Percentiles rank a stretch among this genome's conserved stretches.
These are phyloP conservation scores for Petrolisthes cinctipes DNA, from an alignment of 2,888 invertebrate species.

Conservation along the genomic window DNA sequence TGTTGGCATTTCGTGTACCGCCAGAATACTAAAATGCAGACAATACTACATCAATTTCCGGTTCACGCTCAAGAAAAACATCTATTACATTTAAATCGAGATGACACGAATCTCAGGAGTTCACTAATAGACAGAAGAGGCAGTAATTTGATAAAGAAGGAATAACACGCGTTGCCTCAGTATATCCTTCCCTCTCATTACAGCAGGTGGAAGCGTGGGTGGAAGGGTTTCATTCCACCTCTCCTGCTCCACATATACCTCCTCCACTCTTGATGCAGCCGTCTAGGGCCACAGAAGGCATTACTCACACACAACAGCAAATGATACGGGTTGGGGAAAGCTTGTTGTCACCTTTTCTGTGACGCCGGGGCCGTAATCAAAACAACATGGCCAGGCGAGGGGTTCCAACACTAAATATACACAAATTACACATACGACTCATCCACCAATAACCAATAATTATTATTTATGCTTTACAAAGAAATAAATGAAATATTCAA, in stretches of 20 bases:
- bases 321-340: constrained; percentile 1
- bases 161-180: too few relatives aligned
- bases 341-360: constrained; percentile 25
- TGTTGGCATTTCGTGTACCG: not conserved
- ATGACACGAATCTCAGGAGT: not conserved
- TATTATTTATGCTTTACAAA: too few relatives aligned
- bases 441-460: too few relatives aligned
- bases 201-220: too few relatives aligned
- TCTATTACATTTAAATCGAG: not conserved
- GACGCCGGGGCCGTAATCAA: constrained; percentile 45
- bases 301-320: constrained; percentile 15
- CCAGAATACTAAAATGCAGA: not conserved
- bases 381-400: constrained; percentile 39
- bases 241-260: not conserved
- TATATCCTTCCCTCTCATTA: too few relatives aligned
- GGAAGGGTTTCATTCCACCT: not conserved
- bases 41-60: not conserved
- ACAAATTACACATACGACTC: not conserved
- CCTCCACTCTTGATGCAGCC: not conserved
- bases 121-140: not conserved
- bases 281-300: not conserved
- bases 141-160: too few relatives aligned
- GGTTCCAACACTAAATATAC: not conserved
- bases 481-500: too few relatives aligned
- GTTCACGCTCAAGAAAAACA: not conserved